phyloP scores from a whole-genome alignment of 1,140 invertebrate genomes.

The Saccostrea cuccullata region DNA sequence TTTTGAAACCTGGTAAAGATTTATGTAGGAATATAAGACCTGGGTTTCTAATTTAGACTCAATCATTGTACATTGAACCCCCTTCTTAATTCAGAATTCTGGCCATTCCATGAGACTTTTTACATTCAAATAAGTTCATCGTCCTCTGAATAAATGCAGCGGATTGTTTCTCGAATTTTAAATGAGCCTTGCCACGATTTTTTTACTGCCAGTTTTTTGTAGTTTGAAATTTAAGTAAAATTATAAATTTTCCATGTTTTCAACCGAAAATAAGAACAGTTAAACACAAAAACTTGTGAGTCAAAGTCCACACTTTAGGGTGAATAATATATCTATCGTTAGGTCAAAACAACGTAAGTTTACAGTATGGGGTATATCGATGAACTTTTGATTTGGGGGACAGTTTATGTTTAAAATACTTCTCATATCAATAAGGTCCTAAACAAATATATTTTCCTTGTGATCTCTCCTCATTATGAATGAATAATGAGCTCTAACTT shows the following conservation, averaged over 20 bases:
- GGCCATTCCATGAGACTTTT: neutral
- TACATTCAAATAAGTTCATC: neutral
- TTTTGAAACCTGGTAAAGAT: slow-evolving; percentile 28
- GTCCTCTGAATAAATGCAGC: neutral
- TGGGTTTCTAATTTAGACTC: neutral
- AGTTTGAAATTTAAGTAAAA: neutral
- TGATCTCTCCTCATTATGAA: neutral
- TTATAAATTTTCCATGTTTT: neutral
- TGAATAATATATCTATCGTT: neutral
- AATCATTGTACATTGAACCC: neutral
- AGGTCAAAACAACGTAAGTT: neutral
- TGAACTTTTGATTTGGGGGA: neutral
- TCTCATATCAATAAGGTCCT: slow-evolving; percentile 11
- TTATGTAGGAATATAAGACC: neutral
- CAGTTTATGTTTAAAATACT: neutral
- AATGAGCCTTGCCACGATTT: neutral
- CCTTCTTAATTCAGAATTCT: neutral
- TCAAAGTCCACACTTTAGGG: neutral
- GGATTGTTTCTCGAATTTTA: neutral
- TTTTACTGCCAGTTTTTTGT: neutral
- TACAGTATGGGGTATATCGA: neutral
- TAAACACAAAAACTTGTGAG: neutral
- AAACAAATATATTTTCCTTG: neutral
- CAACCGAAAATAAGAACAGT: neutral
- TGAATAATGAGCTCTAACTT: neutral